Conservation (phyloP, 1,140 invertebrate genomes). For the Trachelipus rathkii region DNA sequence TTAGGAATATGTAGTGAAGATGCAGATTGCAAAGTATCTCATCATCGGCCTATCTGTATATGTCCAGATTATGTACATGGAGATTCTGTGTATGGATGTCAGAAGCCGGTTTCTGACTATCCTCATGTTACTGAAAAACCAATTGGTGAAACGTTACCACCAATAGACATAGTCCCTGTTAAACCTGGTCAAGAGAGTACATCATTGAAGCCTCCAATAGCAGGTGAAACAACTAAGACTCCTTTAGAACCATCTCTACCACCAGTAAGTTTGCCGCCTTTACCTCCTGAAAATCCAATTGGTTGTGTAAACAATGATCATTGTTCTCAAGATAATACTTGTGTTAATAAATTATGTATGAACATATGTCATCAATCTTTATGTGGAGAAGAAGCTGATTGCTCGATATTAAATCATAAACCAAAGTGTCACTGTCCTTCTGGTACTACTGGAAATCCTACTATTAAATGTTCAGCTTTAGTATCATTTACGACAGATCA, state of each 20-base stretch:
- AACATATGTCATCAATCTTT: constrained; percentile 47
- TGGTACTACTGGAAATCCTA: constrained; percentile 73
- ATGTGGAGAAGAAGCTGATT: constrained; percentile 49
- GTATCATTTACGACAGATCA: constrained; percentile 20
- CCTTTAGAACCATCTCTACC: constrained; percentile 18
- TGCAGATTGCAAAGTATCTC: constrained; percentile 70
- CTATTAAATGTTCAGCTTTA: constrained; percentile 60
- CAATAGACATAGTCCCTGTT: constrained; percentile 20
- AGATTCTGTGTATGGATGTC: constrained; percentile 71
- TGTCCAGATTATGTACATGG: constrained; percentile 74
- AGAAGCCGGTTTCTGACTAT: constrained; percentile 13
- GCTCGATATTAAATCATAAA: constrained; percentile 65
- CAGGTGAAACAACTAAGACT: constrained; percentile 22
- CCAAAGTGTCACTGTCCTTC: constrained; percentile 70
- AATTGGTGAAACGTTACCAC: neutral
- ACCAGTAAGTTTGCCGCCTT: constrained; percentile 16
- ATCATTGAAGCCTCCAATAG: constrained; percentile 17
- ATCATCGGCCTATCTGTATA: constrained; percentile 75
- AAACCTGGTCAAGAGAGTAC: constrained; percentile 19
- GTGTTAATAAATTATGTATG: constrained; percentile 47
- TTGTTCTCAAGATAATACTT: constrained; percentile 47
- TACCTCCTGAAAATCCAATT: constrained; percentile 28
- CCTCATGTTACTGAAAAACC: constrained; percentile 29
- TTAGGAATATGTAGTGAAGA: constrained; percentile 66
- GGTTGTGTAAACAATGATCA: constrained; percentile 33